Evolutionary conservation across 2,113 vertebrate species (phyloP), one percentile per base, ranked within the genome.

Genomic region (Hoplias malabaricus): DNA sequence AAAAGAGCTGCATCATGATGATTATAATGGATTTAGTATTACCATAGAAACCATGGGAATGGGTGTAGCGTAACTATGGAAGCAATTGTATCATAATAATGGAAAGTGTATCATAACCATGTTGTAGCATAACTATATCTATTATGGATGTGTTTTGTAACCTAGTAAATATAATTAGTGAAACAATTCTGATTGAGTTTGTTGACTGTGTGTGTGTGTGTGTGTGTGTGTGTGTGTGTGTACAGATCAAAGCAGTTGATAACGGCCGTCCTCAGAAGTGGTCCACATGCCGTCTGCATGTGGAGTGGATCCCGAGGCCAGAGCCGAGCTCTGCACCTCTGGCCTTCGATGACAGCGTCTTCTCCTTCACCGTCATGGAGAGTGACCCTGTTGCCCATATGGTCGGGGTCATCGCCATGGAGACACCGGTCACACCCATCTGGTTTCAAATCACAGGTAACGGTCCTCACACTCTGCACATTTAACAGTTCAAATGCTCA

Each of bases 371-470:
- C 0, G 95, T 99, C 21, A 99, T 99, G 97, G 98, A 99, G 80
- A 98, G 94, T n/a, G 97, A 99, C 84, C 96, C 96, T 0, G 96
- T 99, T 61, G 93, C 96, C 56, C 96, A 99, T 89, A 99, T 99
- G 98, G 95, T 99, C 67, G 96, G 96, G 0, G 95, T 99, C 1
- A 92, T 99, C 72, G 87, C 93, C 84, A 94, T 96, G 4, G 96
- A 99, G 67, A 94, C 94, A 34, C 89, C 90, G 19, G 92, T 95
- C 83, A 91, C 89, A 27, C 91, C 93, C 0, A 92, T 97, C 53
- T 99, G 97, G 98, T 99, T 99, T 90, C 96, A 99, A 88, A 98
- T 99, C 92, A 95, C 91, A 77, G 97, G 98, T 99, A 93, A 84
- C 85, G 62, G 19, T 0, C 25, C 10, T 23, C n/a, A n/a, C n/a